Percentiles rank a stretch among this genome's conserved stretches.
Conservation (phyloP, 2,113 vertebrate species). For the Channa argus region DNA sequence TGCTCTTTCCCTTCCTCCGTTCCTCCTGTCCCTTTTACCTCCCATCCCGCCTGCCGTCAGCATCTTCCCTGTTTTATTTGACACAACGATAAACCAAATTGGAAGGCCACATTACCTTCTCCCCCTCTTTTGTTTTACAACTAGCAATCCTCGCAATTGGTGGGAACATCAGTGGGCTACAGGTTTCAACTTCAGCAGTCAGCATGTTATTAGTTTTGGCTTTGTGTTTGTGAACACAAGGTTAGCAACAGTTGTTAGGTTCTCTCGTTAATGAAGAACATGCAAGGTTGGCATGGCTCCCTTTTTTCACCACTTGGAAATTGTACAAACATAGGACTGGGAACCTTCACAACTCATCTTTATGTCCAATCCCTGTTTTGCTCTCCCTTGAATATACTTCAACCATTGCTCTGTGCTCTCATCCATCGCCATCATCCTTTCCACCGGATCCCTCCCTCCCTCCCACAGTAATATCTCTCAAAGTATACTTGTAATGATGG, state of each 20-base stretch:
- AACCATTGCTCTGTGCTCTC: constrained; percentile 15
- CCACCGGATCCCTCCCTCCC: constrained; percentile 48
- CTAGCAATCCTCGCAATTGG: constrained; percentile 16
- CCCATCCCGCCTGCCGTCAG: constrained; percentile 35
- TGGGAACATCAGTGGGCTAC: constrained; percentile 18
- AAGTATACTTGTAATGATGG: constrained; percentile 68
- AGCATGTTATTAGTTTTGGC: constrained; percentile 26
- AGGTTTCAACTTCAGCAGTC: constrained; percentile 16
- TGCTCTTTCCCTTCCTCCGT: constrained; percentile 29
- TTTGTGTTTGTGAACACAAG: constrained; percentile 18
- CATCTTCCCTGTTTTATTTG: constrained; percentile 35
- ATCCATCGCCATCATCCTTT: constrained; percentile 40
- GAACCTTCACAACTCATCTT: not conserved
- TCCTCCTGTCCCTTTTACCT: constrained; percentile 4
- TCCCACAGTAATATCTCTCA: constrained; percentile 64
- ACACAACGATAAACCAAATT: constrained; percentile 21
- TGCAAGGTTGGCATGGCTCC: not conserved
- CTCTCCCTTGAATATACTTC: constrained; percentile 26
- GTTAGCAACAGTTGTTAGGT: constrained; percentile 1
- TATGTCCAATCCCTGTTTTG: constrained; percentile 4
- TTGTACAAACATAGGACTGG: no score
- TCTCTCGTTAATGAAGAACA: constrained; percentile 2
- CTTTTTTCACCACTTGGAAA: not conserved
- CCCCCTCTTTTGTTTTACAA: constrained; percentile 34
- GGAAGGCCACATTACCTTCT: constrained; percentile 17